Base-by-base conservation (phyloP, 2,888 invertebrate genomes). In the Mongoloraphidia duomilia region DNA sequence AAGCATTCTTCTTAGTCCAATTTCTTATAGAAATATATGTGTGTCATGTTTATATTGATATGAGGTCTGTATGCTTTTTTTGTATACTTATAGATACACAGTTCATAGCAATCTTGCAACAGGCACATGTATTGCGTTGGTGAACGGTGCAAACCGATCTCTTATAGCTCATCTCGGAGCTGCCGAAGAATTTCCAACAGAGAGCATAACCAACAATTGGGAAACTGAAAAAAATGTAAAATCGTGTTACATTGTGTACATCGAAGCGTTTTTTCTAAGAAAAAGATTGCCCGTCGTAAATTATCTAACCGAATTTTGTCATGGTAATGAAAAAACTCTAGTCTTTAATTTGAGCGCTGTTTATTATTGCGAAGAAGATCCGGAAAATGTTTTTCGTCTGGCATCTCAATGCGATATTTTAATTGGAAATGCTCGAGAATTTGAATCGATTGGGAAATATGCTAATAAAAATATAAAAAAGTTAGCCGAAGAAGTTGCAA, bases 231-330 rank as follows among this genome's bases (percentile, higher is more conserved):
- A 47, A 0, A 42, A 60, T n/a, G 51, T 67, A 11, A 49, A 60
- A 17, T 50, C 54, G 17, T 60, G 62, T 8, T 52, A 61, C 45
- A 55, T 68, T 26, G 58, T 75, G 35, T 76, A 76, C 54, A 63
- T 78, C 47, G 77, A 77, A 62, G 76, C 75, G 6, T 78, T 73
- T 60, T 78, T 78, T 59, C 59, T 78, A 41, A 71, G 74, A 0
- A 65, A 74, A 26, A 66, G 75, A 26, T 60, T 62, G 35, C 65
- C 68, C 26, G 65, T 70, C 5, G 69, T 71, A 8, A 58, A 65
- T 38, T 65, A 68, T 55, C 62, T 77, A 34, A 57, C 72, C 41
- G 60, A 70, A 34, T 65, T 67, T 50, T 66, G 72, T 42, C 58
- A 61, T 8, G 56, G 61, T 9, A 64, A 53, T 41, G 58, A 61